Evolutionary conservation across 2,888 invertebrate species (phyloP), one percentile per base, ranked within the genome.

Genomic region (Tanypteryx hageni): DNA sequence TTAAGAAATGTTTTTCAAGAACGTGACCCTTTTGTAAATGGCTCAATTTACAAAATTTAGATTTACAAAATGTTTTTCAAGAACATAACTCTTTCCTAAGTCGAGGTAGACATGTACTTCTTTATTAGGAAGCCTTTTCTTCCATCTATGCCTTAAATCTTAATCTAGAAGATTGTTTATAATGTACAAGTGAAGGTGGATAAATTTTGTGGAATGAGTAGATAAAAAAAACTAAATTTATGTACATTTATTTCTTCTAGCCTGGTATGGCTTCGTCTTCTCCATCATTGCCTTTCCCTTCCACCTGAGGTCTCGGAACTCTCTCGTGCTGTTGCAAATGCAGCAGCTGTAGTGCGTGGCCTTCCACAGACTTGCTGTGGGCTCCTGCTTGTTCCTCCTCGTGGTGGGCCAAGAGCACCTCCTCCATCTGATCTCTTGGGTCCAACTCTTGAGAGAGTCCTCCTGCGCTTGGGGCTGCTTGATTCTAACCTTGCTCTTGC

Each of bases 251-350:
- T 89, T 93, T 22, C 64, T 68, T 93, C 92, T 94, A 97, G 98
- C 95, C 96, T 98, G 94, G 98, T 98, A 93, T 98, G 98, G 98
- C 96, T 98, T 93, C 96, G 97, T 93, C 96, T 98, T 93, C 95
- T 98, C 83, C 97, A 98, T 93, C 97, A 97, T 94, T 98, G 98
- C 94, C 96, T 98, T 93, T 94, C 94, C 94, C 94, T 95, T 57
- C 95, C 95, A 89, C 93, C 93, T 84, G 94, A 93, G 8, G 94
- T 94, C 92, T 93, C 93, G 89, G 95, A 96, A 93, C 95, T 95
- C 93, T 94, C 94, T 64, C 10, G 95, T 95, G 95, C 97, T 44
- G 95, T 96, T 27, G 95, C 96, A 92, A 96, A 56, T n/a, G 92
- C 96, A n/a, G 97, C 97, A 1, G 96, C 97, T 0, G 95, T 96